Evolutionary conservation across 1,140 invertebrate species (phyloP).

Genomic region (Sesamia nonagrioides): DNA sequence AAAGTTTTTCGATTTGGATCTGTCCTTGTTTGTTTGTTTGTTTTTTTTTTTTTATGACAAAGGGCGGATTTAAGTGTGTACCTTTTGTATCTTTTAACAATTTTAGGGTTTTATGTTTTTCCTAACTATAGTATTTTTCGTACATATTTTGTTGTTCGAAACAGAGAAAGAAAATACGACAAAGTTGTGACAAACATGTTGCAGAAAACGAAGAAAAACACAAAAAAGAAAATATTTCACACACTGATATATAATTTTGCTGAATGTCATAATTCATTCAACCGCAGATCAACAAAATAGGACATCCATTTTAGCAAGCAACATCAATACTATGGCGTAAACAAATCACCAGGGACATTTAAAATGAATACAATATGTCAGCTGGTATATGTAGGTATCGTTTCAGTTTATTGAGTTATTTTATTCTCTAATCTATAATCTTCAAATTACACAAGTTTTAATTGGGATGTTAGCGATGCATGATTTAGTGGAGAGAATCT

Average conservation of each 20-base stretch:
- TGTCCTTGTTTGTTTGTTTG: slow-evolving; percentile 15
- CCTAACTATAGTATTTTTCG: neutral
- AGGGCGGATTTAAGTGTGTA: neutral
- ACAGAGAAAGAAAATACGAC: no score
- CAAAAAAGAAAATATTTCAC: no score
- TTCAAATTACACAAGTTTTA: slow-evolving; percentile 57
- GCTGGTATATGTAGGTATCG: slow-evolving; percentile 51
- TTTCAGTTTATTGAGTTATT: slow-evolving; percentile 54
- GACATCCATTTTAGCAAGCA: slow-evolving; percentile 3
- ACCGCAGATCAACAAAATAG: slow-evolving; percentile 1
- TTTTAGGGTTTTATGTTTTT: neutral
- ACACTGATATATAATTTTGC: neutral
- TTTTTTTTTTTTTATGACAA: slow-evolving; percentile 20
- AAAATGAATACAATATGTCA: slow-evolving; percentile 41
- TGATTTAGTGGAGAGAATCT: slow-evolving; percentile 30
- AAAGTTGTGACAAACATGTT: no score
- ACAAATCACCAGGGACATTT: slow-evolving; percentile 35
- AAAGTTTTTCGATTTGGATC: slow-evolving; percentile 33
- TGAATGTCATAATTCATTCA: neutral
- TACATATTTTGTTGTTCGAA: no score
- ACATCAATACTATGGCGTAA: slow-evolving; percentile 27
- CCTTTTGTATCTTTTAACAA: neutral
- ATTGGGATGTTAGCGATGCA: slow-evolving; percentile 46
- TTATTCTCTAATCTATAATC: slow-evolving; percentile 60
- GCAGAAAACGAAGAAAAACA: no score